Evolutionary conservation across 2,113 vertebrate genomes (phyloP), one percentile per base, ranked within the genome.

Genomic region (Sebastes fasciatus): DNA sequence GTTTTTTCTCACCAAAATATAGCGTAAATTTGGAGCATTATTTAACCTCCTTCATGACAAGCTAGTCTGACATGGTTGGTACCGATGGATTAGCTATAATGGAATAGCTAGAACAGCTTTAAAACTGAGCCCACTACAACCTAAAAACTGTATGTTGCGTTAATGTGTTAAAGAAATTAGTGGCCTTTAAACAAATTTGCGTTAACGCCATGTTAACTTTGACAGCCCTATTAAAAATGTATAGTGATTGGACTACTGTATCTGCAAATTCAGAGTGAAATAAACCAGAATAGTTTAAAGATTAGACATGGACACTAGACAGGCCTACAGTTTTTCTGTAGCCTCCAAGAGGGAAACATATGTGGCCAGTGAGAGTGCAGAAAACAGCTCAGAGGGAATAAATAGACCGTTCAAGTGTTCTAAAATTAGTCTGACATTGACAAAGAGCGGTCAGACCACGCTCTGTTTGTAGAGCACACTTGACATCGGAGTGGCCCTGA

Each of bases 341-440:
- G 48, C 49, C 11, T 55, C 6, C 8, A 40, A 8, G 13, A 17
- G 40, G 40, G 43, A 51, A 71, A 61, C 16, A 77, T 14, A n/a
- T 79, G 43, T 48, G 5, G 12, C 12, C 34, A 10, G 23, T 14
- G 16, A 65, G 40, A n/a, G 14, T 5, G 8, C 55, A 64, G 68
- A 80, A 70, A 77, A 66, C 8, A 21, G 17, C n/a, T 57, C 64
- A 40, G 43, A 76, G 54, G 48, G 1, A 21, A 26, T 48, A 80
- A 71, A 79, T 11, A 79, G 57, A 65, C 21, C 1, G 14, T 17
- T 43, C 17, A 68, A 82, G 57, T 11, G 8, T 9, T 58, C 78
- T 71, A 75, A 78, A 85, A 67, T 80, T 43, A 88, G 48, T 8
- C 52, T 55, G 67, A 61, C 57, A 11, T 54, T 78, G 65, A 63